Percentiles rank a stretch among this genome's conserved stretches.
These are phyloP conservation scores for Xylota segnis DNA, from an alignment of 2,888 invertebrate species.

Conservation along the genomic window DNA sequence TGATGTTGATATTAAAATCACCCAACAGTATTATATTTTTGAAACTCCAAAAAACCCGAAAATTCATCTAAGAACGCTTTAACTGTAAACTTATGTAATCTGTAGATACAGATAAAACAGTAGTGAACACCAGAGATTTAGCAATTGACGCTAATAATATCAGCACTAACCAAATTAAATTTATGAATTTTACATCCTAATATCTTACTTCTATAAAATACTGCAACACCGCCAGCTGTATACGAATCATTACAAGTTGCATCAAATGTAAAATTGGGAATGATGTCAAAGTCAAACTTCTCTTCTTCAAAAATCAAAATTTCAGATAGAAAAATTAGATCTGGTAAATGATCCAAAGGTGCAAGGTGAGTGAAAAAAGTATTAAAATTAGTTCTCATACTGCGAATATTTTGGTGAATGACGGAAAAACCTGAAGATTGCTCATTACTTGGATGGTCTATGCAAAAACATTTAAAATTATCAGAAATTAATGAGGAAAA, in stretches of 20 bases:
- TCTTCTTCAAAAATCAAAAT: no score
- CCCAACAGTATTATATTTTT: neutral
- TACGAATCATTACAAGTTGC: neutral
- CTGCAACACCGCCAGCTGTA: neutral
- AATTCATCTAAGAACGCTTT: constrained; percentile 16
- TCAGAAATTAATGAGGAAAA: no score
- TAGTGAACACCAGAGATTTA: neutral
- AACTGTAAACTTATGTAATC: constrained; percentile 13
- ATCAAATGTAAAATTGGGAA: no score
- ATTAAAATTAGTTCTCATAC: no score
- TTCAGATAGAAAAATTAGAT: no score
- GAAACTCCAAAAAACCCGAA: neutral
- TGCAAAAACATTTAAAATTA: no score
- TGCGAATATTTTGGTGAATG: no score
- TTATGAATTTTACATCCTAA: neutral
- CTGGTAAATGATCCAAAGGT: no score
- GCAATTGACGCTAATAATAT: constrained; percentile 7
- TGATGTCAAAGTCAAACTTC: no score
- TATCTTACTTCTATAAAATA: constrained; percentile 10
- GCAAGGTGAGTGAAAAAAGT: no score
- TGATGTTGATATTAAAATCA: constrained; percentile 13
- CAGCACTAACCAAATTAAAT: constrained; percentile 9
- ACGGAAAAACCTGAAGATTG: no score
- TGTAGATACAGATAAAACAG: constrained; percentile 8
- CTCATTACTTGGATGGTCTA: no score